These are phyloP conservation scores for Heterohyrax brucei DNA, from an alignment of 2,797 vertebrate genomes.

Conservation along the genomic window DNA sequence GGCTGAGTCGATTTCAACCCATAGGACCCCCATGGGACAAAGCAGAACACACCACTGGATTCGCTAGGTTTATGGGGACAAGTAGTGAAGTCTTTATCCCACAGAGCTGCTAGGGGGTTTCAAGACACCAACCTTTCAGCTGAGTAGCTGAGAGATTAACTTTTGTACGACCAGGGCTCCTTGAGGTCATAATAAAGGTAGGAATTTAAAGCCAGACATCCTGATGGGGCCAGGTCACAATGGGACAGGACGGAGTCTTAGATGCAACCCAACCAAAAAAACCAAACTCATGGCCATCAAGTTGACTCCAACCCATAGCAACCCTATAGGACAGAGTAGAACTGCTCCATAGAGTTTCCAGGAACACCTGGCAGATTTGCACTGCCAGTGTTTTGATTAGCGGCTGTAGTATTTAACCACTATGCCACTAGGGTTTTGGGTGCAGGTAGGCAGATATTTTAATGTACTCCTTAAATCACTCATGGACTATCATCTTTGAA, in stretches of 20 bases:
- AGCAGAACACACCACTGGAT: background rate
- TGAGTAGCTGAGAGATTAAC: background rate
- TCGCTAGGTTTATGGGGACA: background rate
- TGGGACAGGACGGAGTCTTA: background rate
- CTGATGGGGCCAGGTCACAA: background rate
- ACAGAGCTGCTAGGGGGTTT: background rate
- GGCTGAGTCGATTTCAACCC: too few relatives aligned
- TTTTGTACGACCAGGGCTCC: background rate
- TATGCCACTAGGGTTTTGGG: background rate
- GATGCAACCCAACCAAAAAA: too few relatives aligned
- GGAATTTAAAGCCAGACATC: background rate
- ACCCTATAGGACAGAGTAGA: too few relatives aligned
- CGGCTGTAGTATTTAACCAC: too few relatives aligned
- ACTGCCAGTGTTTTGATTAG: too few relatives aligned
- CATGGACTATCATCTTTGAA: background rate
- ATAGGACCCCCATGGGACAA: background rate
- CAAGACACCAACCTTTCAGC: background rate
- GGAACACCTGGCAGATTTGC: too few relatives aligned
- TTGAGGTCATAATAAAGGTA: background rate
- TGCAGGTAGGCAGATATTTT: background rate
- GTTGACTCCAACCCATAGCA: too few relatives aligned
- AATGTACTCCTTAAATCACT: background rate
- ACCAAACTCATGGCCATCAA: too few relatives aligned
- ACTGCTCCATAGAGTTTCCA: too few relatives aligned
- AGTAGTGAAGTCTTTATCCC: background rate